Conservation (phyloP, 2,888 invertebrate species). For the Drosophila yooni region DNA sequence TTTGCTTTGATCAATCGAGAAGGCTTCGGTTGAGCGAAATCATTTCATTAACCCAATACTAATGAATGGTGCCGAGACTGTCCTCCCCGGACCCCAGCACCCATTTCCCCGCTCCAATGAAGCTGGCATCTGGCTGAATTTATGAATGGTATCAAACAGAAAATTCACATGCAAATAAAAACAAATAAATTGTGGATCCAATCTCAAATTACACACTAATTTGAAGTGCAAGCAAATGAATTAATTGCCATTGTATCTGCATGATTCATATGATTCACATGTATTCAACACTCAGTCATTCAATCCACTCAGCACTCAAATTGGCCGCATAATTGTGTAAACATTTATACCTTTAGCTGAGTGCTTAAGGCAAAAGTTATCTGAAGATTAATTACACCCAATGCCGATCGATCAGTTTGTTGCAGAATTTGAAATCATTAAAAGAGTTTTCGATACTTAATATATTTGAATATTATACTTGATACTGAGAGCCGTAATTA, state of each 20-base stretch:
- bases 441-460: neutral
- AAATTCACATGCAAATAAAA: neutral
- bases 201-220: conserved; percentile 28
- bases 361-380: conserved; percentile 40
- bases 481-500: neutral
- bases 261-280: conserved; percentile 1
- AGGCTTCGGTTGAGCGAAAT: neutral
- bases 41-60: neutral
- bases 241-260: conserved; percentile 45
- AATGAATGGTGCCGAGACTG: neutral
- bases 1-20: neutral
- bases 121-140: neutral
- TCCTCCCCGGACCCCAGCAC: neutral
- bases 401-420: conserved; percentile 32
- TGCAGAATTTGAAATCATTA: neutral
- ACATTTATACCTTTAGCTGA: conserved; percentile 1
- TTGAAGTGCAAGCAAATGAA: conserved; percentile 21
- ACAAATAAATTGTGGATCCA: neutral
- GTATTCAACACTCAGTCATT: neutral
- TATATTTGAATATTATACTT: neutral
- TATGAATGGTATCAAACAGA: conserved; percentile 10
- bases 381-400: conserved; percentile 59
- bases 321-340: conserved; percentile 1
- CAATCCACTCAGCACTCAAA: conserved; percentile 24
- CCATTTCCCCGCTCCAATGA: neutral